A percentile compares a stretch with the other conserved stretches of the same genome.
phyloP scores from a whole-genome alignment of 37 sponge, comb jelly and placozoan genomes.

The Dysidea cf. avara region DNA sequence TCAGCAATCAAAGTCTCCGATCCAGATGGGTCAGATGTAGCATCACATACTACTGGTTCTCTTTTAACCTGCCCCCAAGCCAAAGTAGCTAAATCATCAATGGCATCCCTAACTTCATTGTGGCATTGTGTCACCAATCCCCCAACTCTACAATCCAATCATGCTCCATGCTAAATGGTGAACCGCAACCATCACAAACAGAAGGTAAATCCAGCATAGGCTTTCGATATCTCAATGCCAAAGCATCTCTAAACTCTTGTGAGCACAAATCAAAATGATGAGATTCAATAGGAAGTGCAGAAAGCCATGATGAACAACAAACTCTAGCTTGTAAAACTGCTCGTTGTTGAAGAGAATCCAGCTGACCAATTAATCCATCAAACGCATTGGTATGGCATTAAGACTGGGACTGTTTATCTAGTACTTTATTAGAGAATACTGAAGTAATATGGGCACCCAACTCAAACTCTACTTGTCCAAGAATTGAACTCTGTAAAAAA shows the following conservation, averaged over 20 bases:
- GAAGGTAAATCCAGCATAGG: conserved; percentile 17
- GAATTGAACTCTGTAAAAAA: too few relatives aligned
- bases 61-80: conserved; percentile 25
- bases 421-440: too few relatives aligned
- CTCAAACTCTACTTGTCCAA: too few relatives aligned
- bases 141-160: too few relatives aligned
- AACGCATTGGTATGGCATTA: too few relatives aligned
- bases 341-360: too few relatives aligned
- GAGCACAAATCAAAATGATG: conserved; percentile 36
- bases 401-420: too few relatives aligned
- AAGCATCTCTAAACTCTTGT: conserved; percentile 35
- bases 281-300: conserved; percentile 12
- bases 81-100: conserved; percentile 38
- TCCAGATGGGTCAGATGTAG: background rate
- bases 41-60: conserved; percentile 41
- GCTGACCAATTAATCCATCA: too few relatives aligned
- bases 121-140: conserved; percentile 37
- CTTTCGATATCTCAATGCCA: conserved; percentile 16
- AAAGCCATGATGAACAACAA: conserved; percentile 18
- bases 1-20: conserved; percentile 25
- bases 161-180: conserved; percentile 29
- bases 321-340: conserved; percentile 16
- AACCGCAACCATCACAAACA: conserved; percentile 39
- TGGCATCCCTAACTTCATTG: conserved; percentile 46
- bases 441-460: too few relatives aligned